Evolutionary conservation across 2,797 vertebrate species (phyloP).

Genomic region (Xenops minutus): DNA sequence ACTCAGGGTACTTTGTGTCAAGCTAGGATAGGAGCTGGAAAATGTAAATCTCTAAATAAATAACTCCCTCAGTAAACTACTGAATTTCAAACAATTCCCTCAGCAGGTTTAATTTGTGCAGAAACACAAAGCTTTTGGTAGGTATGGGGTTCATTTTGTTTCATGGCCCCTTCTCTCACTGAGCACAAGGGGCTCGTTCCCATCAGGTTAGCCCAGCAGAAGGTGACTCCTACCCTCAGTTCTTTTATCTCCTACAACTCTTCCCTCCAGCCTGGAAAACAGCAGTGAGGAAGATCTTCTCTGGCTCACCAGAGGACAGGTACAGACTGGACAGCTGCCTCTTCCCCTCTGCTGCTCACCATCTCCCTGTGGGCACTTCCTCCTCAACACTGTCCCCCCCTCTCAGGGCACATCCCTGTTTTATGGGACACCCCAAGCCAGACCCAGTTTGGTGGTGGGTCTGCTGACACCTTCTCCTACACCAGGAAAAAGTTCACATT

Average conservation of each 20-base stretch:
- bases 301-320: not conserved
- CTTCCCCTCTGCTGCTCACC: not conserved
- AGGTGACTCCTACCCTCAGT: no score
- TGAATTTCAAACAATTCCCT: not conserved
- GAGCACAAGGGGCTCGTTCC: not conserved
- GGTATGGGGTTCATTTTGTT: not conserved
- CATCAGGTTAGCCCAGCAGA: not conserved
- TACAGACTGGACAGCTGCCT: not conserved
- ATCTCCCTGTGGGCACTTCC: not conserved
- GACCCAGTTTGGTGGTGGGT: fast-evolving
- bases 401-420: not conserved
- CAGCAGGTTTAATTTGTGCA: not conserved
- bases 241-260: not conserved
- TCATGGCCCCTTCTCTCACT: not conserved
- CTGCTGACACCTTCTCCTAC: not conserved
- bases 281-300: not conserved
- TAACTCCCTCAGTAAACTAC: not conserved
- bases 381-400: fast-evolving
- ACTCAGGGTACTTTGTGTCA: not conserved
- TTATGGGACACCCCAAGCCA: not conserved
- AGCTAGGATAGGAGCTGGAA: not conserved
- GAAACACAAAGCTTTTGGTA: not conserved
- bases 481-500: not conserved
- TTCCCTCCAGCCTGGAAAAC: not conserved
- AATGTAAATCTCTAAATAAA: not conserved